These are phyloP conservation scores for Apis cerana DNA, from an alignment of 1,140 invertebrate species.

Conservation along the genomic window DNA sequence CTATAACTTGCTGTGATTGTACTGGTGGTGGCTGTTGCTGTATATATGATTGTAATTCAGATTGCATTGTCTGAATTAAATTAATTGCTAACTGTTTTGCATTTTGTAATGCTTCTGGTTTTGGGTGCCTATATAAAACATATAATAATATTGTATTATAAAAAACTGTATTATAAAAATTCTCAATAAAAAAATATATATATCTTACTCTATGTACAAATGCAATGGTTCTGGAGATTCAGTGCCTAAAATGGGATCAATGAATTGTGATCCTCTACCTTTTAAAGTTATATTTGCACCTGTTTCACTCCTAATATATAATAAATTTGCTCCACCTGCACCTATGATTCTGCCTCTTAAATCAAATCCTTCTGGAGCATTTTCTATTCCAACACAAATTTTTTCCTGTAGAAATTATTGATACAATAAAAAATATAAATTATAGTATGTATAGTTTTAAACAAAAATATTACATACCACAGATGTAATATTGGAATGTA, in stretches of 20 bases:
- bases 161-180: neutral
- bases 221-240: constrained; percentile 91
- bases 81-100: constrained; percentile 89
- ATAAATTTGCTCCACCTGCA: constrained; percentile 86
- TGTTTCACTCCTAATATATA: constrained; percentile 90
- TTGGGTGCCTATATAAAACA: constrained; percentile 83
- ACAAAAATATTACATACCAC: constrained; percentile 69
- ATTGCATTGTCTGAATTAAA: constrained; percentile 90
- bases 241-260: constrained; percentile 83
- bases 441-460: neutral
- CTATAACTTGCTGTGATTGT: constrained; percentile 76
- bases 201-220: constrained; percentile 86
- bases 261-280: constrained; percentile 86
- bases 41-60: constrained; percentile 86
- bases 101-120: constrained; percentile 86
- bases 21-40: constrained; percentile 82
- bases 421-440: neutral
- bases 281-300: constrained; percentile 88
- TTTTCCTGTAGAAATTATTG: constrained; percentile 83
- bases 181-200: constrained; percentile 8
- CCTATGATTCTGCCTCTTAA: constrained; percentile 88
- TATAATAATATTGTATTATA: constrained; percentile 36
- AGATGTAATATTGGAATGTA: constrained; percentile 78
- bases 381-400: constrained; percentile 89
- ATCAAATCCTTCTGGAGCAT: constrained; percentile 88